A percentile compares a stretch with the other conserved stretches of the same genome.
Conservation (phyloP, 35 echinoderm and acorn worm species). For the Ophiothrix spiculata region DNA sequence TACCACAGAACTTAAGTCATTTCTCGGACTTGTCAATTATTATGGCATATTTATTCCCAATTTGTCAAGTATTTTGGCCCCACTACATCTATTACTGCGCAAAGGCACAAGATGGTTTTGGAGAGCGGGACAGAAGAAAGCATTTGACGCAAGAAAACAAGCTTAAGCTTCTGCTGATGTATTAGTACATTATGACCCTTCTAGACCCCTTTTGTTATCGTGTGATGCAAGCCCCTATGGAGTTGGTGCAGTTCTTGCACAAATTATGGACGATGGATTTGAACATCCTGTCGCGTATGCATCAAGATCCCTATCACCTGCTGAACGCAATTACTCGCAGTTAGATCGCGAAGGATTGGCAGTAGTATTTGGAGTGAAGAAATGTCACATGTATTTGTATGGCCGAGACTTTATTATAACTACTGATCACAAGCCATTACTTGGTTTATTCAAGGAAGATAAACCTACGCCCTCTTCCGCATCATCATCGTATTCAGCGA, state of each 20-base stretch:
- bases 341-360: conserved; percentile 61
- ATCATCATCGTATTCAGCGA: conserved; percentile 41
- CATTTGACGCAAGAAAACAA: conserved; percentile 54
- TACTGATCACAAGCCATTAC: conserved; percentile 65
- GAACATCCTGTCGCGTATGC: conserved; percentile 48
- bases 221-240: conserved; percentile 62
- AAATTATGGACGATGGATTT: conserved; percentile 8
- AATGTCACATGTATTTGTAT: conserved; percentile 67
- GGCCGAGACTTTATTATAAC: conserved; percentile 41
- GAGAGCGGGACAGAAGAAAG: conserved; percentile 33
- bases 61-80: conserved; percentile 47
- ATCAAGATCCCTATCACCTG: conserved; percentile 26
- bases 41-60: conserved; percentile 67
- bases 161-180: conserved; percentile 13
- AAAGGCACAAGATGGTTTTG: conserved; percentile 46
- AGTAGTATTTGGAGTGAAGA: conserved; percentile 58
- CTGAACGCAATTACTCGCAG: conserved; percentile 56
- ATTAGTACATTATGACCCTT: conserved; percentile 6
- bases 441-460: conserved; percentile 45
- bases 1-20: conserved; percentile 54
- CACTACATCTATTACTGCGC: conserved; percentile 40
- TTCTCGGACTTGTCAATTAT: conserved; percentile 56
- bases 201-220: conserved; percentile 23
- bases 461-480: conserved; percentile 16
- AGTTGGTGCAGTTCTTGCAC: conserved; percentile 42